Evolutionary conservation across 2,797 vertebrate genomes (phyloP).

Genomic region (Gouania willdenowi): DNA sequence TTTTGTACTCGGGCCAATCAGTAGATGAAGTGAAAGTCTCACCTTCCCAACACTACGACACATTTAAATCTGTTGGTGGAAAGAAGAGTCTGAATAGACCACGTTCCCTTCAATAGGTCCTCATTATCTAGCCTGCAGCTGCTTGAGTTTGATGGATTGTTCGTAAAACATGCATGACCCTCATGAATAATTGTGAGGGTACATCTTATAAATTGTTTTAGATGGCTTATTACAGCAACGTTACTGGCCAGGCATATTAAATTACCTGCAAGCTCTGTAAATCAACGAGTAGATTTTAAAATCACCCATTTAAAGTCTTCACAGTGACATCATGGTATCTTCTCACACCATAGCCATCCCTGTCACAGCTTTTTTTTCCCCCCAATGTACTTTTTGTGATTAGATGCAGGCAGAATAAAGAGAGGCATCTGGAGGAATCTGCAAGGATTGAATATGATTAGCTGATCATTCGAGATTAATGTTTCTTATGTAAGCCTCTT

Average conservation of each 20-base stretch:
- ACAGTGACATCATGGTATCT: slow-evolving; percentile 57
- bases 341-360: slow-evolving; percentile 43
- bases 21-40: slow-evolving; percentile 1
- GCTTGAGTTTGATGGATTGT: slow-evolving; percentile 74
- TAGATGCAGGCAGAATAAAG: slow-evolving; percentile 41
- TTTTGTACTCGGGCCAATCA: background rate
- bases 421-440: slow-evolving; percentile 41
- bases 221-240: slow-evolving; percentile 79
- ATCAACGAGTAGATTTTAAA: slow-evolving; percentile 65
- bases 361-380: slow-evolving; percentile 62
- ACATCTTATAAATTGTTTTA: slow-evolving; percentile 80
- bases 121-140: slow-evolving; percentile 60
- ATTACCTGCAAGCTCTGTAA: slow-evolving; percentile 75
- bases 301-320: slow-evolving; percentile 65
- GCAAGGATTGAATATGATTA: slow-evolving; percentile 33
- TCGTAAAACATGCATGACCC: slow-evolving; percentile 75
- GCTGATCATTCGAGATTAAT: slow-evolving; percentile 45
- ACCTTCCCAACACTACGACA: slow-evolving; percentile 6
- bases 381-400: slow-evolving; percentile 63
- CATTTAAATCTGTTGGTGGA: slow-evolving; percentile 13
- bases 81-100: slow-evolving; percentile 34
- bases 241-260: slow-evolving; percentile 72
- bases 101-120: slow-evolving; percentile 52
- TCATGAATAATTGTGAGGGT: slow-evolving; percentile 74
- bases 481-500: slow-evolving; percentile 10